These are phyloP conservation scores for Craseonycteris thonglongyai DNA, from an alignment of 2,113 vertebrate genomes.

Conservation along the genomic window DNA sequence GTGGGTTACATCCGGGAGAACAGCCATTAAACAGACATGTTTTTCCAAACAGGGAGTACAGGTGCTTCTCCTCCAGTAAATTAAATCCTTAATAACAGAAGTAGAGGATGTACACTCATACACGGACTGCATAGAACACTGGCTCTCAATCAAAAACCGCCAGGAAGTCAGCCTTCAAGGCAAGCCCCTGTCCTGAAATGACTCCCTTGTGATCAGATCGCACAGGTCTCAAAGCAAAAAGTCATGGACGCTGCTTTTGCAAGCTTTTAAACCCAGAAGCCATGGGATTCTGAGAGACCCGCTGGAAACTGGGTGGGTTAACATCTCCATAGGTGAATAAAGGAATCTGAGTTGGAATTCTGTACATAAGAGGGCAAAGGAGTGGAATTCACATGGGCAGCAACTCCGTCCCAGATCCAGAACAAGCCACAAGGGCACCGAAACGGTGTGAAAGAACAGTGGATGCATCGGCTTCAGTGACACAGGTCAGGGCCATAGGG, in stretches of 20 bases:
- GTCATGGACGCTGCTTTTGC: not conserved
- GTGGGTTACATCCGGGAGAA: constrained; percentile 36
- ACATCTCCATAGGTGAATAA: not conserved
- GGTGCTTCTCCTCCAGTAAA: constrained; percentile 71
- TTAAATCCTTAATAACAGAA: constrained; percentile 25
- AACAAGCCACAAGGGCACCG: not conserved
- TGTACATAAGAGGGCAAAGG: not conserved
- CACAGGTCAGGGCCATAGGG: not conserved
- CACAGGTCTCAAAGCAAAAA: constrained; percentile 15
- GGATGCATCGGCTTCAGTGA: not conserved
- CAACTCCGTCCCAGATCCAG: not conserved
- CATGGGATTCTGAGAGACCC: not conserved
- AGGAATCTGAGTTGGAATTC: not conserved
- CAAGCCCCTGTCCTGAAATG: constrained; percentile 60
- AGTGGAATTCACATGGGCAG: not conserved
- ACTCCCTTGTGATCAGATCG: constrained; percentile 18
- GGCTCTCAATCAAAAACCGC: constrained; percentile 48
- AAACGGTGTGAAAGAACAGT: not conserved
- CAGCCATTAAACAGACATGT: constrained; percentile 21
- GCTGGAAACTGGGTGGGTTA: not conserved
- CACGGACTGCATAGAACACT: constrained; percentile 49
- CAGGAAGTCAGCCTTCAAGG: constrained; percentile 62
- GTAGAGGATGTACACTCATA: constrained; percentile 34
- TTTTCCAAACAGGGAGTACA: constrained; percentile 62
- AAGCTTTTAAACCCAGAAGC: not conserved